These are phyloP conservation scores for Anneissia japonica DNA, from an alignment of 35 echinoderm and acorn worm species.

Conservation along the genomic window DNA sequence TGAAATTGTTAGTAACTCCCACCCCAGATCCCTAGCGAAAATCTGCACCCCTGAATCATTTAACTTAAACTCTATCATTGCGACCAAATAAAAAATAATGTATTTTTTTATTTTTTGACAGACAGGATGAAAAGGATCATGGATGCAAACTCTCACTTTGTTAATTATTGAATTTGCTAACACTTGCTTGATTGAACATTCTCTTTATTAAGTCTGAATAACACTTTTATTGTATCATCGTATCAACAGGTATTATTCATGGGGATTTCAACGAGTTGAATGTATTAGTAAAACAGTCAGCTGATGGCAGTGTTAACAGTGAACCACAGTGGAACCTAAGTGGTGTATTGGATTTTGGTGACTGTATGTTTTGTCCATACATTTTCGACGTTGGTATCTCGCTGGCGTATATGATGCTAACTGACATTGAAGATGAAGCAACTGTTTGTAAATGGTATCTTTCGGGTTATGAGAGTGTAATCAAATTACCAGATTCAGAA, in stretches of 20 bases:
- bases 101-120: no score
- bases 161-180: no score
- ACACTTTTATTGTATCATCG: no score
- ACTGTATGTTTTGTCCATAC: not conserved
- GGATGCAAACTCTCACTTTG: no score
- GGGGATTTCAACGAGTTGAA: not conserved
- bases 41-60: no score
- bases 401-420: not conserved
- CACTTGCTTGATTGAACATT: no score
- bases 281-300: not conserved
- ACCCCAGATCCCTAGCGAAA: no score
- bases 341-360: not conserved
- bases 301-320: not conserved
- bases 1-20: no score
- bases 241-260: not conserved
- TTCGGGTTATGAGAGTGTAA: not conserved
- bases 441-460: not conserved
- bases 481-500: not conserved
- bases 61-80: no score
- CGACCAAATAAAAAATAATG: no score
- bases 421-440: not conserved
- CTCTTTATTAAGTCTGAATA: no score
- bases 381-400: not conserved
- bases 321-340: not conserved
- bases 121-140: no score